Conservation (phyloP, 2,113 vertebrate species). For the Baryphthengus martii region DNA sequence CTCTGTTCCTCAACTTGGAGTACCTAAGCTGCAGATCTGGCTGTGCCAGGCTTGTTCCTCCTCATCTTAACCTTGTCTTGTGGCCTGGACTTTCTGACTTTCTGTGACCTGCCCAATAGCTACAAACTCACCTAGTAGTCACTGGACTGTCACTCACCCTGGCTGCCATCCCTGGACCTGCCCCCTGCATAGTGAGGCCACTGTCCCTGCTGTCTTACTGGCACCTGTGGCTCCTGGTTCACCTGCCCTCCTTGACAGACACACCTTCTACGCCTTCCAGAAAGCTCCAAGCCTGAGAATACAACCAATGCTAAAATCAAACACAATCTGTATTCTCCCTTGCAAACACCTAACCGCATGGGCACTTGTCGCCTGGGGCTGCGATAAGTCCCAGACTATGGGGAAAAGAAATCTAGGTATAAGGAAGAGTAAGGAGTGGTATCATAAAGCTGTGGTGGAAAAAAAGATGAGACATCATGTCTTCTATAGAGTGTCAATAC, state of each 20-base stretch:
- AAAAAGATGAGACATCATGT: not conserved
- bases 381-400: not conserved
- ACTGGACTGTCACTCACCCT: too few species aligned
- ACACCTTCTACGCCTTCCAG: not conserved
- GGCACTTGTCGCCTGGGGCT: rapidly evolving
- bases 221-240: rapidly evolving
- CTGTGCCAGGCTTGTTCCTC: not conserved
- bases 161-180: not conserved
- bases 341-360: not conserved
- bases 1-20: not conserved
- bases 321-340: not conserved
- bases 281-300: not conserved
- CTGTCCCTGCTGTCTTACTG: not conserved
- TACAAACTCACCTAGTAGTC: not conserved
- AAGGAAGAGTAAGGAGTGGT: not conserved
- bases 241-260: not conserved
- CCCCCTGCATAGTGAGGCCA: rapidly evolving
- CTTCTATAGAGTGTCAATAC: not conserved
- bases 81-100: not conserved
- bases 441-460: not conserved
- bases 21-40: not conserved
- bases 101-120: not conserved
- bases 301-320: not conserved
- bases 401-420: not conserved
- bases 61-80: not conserved